phyloP scores from a whole-genome alignment of 2,888 invertebrate genomes.

The Willowsia nigromaculata region DNA sequence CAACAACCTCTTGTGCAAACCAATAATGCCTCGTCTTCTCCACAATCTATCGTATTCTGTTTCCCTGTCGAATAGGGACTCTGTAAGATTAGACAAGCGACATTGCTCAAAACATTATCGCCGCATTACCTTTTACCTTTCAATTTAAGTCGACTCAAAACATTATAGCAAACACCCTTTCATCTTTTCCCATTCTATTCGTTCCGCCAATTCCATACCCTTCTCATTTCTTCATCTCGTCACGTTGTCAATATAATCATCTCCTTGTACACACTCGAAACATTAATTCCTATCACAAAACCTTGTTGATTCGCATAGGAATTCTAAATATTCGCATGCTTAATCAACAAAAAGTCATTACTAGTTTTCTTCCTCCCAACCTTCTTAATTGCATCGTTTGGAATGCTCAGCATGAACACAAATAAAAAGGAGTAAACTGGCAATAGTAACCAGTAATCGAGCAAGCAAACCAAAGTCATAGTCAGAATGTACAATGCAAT shows the following conservation, averaged over 20 bases:
- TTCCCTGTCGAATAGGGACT: conserved; percentile 2
- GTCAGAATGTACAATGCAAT: neutral
- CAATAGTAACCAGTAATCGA: neutral
- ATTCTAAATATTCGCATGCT: conserved; percentile 36
- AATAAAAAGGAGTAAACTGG: neutral
- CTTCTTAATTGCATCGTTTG: conserved; percentile 41
- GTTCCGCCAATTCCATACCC: neutral
- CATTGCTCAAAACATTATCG: neutral
- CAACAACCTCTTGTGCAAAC: neutral
- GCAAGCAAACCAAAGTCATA: neutral
- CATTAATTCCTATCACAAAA: conserved; percentile 28
- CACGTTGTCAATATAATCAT: conserved; percentile 33
- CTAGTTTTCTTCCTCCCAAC: conserved; percentile 44
- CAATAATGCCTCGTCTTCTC: neutral
- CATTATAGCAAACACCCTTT: neutral
- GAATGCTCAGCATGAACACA: conserved; percentile 36
- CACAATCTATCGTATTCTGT: neutral
- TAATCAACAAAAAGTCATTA: conserved; percentile 37
- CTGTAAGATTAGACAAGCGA: neutral
- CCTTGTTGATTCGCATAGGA: neutral
- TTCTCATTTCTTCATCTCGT: conserved; percentile 26
- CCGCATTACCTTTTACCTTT: neutral
- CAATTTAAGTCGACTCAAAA: neutral
- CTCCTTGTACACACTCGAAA: neutral
- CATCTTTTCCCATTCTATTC: neutral